Base-by-base conservation (phyloP, 53 echinoderm and acorn worm species). In the Holothuria scabra region DNA sequence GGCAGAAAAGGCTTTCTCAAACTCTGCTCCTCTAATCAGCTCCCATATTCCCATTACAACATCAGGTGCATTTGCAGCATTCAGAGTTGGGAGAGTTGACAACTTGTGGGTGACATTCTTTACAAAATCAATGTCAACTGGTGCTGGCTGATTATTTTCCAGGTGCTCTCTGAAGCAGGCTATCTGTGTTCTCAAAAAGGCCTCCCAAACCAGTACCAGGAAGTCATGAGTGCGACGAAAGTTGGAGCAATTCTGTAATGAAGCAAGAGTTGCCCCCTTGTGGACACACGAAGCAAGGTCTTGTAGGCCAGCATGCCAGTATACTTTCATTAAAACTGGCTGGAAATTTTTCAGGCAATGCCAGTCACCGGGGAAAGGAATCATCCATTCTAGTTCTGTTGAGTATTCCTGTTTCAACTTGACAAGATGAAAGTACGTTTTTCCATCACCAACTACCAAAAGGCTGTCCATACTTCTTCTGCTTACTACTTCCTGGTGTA, bases 301-400 rank as follows among this genome's bases (percentile, higher is more conserved):
- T 8, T 63, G 23, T 28, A 88, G 30, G 6, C 88, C 88, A 29
- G 88, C 88, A 75, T 88, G 83, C 84, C 87, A 87, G 20, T 82
- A 87, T 1, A 87, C 56, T 62, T 87, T 87, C 87, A 83, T 87
- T 4, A 87, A 31, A 18, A 83, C 87, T 13, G 84, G 75, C 65
- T 88, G 84, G 2, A 63, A 13, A 69, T 82, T 87, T 21, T 87
- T 87, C 10, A 87, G 55, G 12, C 58, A 44, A 52, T 88, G 88
- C 88, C 88, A 88, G 56, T 87, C 87, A 20, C 87, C 82, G 8
- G 59, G 66, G n/a, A 52, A 84, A 61, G 31, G 88, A 7, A 86
- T 21, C 13, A 52, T 87, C 82, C 10, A 22, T 9, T 60, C 60
- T 4, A 60, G 60, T 8, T 60, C 60, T 60, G 60, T 6, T 6